Conservation (phyloP, 2,888 invertebrate species). For the Melanostoma mellinum region DNA sequence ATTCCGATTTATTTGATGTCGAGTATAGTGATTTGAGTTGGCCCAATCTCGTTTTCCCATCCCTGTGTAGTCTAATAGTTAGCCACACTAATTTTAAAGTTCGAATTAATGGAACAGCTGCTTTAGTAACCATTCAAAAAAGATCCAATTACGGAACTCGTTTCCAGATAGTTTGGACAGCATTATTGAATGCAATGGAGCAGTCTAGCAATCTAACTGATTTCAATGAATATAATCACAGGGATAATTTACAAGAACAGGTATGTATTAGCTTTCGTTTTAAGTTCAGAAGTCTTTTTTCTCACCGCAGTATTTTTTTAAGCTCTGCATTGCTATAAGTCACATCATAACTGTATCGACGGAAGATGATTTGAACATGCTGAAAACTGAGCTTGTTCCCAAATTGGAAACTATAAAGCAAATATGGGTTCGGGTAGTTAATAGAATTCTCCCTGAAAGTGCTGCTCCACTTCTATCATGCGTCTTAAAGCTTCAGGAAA, state of each 20-base stretch:
- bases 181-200: conserved; percentile 88
- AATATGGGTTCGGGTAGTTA: conserved; percentile 80
- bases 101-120: conserved; percentile 92
- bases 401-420: conserved; percentile 77
- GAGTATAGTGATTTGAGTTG: conserved; percentile 74
- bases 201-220: conserved; percentile 90
- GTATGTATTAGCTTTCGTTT: conserved; percentile 80
- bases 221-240: conserved; percentile 92
- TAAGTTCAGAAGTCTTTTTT: neutral
- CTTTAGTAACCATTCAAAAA: conserved; percentile 85
- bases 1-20: conserved; percentile 80
- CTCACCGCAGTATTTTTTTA: conserved; percentile 42
- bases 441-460: conserved; percentile 80
- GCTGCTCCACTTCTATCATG: conserved; percentile 78
- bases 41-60: conserved; percentile 86
- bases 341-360: conserved; percentile 86
- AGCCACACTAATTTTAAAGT: conserved; percentile 94
- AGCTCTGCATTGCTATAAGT: conserved; percentile 89
- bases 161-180: conserved; percentile 86
- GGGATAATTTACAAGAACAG: conserved; percentile 93
- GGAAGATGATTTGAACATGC: conserved; percentile 84
- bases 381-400: conserved; percentile 79
- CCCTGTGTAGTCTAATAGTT: conserved; percentile 86
- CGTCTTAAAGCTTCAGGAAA: conserved; percentile 74
- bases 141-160: conserved; percentile 86